These are phyloP conservation scores for Sipha maydis DNA, from an alignment of 2,888 invertebrate species.

Conservation along the genomic window DNA sequence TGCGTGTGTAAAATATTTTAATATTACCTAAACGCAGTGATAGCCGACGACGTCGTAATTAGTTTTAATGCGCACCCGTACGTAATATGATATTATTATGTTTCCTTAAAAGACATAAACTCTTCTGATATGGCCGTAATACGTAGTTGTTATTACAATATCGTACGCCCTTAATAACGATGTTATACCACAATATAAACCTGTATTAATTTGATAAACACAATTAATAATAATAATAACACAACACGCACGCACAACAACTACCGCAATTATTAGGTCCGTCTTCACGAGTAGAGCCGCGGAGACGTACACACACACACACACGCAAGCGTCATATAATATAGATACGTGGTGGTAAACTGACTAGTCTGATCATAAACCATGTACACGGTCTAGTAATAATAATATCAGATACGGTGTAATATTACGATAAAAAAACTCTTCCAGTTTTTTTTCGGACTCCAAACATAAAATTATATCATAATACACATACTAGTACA, in stretches of 20 bases:
- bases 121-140: too few relatives aligned
- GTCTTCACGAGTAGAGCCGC: not conserved
- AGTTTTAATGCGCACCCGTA: conserved; percentile 8
- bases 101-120: too few relatives aligned
- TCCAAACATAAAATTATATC: too few relatives aligned
- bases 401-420: not conserved
- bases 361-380: not conserved
- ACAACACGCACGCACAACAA: not conserved
- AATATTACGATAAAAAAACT: not conserved
- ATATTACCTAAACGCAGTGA: too few relatives aligned
- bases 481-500: too few relatives aligned
- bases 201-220: not conserved
- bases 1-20: too few relatives aligned
- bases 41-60: conserved; percentile 16
- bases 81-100: not conserved
- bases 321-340: not conserved
- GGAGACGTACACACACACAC: not conserved
- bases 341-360: not conserved
- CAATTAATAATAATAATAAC: conserved; percentile 7
- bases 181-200: not conserved
- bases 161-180: not conserved
- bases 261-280: not conserved
- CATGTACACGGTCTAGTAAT: not conserved
- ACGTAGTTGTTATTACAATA: conserved; percentile 5
- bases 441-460: too few relatives aligned